Evolutionary conservation across 2,888 invertebrate genomes (phyloP).

Genomic region (Hirtodrosophila trivittata): DNA sequence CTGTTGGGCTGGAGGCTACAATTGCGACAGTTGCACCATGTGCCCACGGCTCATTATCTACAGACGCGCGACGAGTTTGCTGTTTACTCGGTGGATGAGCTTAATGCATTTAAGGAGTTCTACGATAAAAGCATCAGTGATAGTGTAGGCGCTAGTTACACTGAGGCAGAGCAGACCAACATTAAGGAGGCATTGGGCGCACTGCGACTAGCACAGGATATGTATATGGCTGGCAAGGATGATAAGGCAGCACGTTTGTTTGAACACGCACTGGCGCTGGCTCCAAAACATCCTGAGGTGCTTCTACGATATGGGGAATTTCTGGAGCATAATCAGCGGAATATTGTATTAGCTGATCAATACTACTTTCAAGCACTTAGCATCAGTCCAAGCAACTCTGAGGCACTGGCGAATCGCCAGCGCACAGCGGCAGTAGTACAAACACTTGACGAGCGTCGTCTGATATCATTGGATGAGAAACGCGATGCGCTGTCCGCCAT

Average conservation of each 20-base stretch:
- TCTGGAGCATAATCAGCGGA: conserved; percentile 92
- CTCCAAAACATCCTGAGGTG: conserved; percentile 96
- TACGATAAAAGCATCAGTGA: conserved; percentile 72
- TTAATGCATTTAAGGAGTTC: conserved; percentile 68
- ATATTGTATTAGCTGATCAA: conserved; percentile 95
- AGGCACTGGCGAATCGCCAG: conserved; percentile 91
- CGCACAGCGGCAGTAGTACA: conserved; percentile 95
- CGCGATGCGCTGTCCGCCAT: conserved; percentile 91
- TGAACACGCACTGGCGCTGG: conserved; percentile 95
- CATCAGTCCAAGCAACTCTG: conserved; percentile 92
- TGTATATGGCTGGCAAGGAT: conserved; percentile 91
- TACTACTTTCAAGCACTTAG: conserved; percentile 93
- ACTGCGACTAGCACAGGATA: conserved; percentile 92
- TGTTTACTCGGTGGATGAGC: conserved; percentile 70
- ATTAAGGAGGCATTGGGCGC: conserved; percentile 91
- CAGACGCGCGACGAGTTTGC: conserved; percentile 83
- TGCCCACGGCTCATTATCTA: conserved; percentile 79
- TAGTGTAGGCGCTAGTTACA: conserved; percentile 46
- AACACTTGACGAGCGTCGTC: conserved; percentile 89
- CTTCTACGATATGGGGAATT: conserved; percentile 97
- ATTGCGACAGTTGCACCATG: conserved; percentile 73
- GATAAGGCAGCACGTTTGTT: conserved; percentile 94
- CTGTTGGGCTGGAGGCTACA: conserved; percentile 48
- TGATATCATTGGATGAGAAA: conserved; percentile 90
- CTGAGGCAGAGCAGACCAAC: conserved; percentile 71